Conservation (phyloP, 2,888 invertebrate species). For the Andricus curvator region DNA sequence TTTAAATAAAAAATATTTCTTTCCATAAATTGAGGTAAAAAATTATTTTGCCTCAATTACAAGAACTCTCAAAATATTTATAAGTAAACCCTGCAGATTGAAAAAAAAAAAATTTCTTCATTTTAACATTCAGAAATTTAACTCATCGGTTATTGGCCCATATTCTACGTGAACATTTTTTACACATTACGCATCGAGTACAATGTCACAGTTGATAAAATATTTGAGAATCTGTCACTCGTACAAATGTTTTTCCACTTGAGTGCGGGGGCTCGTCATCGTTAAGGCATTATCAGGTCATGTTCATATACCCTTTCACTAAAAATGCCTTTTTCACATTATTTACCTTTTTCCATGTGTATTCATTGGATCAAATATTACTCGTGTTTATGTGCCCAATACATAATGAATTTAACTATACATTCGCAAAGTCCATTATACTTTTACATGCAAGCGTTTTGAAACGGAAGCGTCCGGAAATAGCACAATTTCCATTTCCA, state of each 20-base stretch:
- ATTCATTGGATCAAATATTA: conserved; percentile 10
- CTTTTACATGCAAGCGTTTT: neutral
- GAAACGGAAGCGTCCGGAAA: conserved; percentile 43
- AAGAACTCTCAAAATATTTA: too few relatives aligned
- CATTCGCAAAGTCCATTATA: conserved; percentile 31
- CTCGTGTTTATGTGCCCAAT: neutral
- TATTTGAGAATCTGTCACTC: neutral
- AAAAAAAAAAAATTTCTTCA: too few relatives aligned
- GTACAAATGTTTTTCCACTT: neutral
- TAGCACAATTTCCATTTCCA: conserved; percentile 52
- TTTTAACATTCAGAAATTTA: too few relatives aligned
- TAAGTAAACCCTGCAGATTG: too few relatives aligned
- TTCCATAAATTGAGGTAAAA: too few relatives aligned
- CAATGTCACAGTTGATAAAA: conserved; percentile 1
- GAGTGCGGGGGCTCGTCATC: neutral
- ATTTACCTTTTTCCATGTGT: conserved; percentile 13
- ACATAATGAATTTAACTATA: neutral
- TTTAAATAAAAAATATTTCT: too few relatives aligned
- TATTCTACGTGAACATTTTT: neutral
- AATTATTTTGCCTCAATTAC: too few relatives aligned
- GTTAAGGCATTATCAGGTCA: neutral
- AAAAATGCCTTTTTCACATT: conserved; percentile 3
- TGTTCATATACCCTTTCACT: neutral
- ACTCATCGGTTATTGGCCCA: too few relatives aligned
- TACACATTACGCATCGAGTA: neutral